Evolutionary conservation across 2,113 vertebrate species (phyloP).

Genomic region (Uropsilus gracilis): DNA sequence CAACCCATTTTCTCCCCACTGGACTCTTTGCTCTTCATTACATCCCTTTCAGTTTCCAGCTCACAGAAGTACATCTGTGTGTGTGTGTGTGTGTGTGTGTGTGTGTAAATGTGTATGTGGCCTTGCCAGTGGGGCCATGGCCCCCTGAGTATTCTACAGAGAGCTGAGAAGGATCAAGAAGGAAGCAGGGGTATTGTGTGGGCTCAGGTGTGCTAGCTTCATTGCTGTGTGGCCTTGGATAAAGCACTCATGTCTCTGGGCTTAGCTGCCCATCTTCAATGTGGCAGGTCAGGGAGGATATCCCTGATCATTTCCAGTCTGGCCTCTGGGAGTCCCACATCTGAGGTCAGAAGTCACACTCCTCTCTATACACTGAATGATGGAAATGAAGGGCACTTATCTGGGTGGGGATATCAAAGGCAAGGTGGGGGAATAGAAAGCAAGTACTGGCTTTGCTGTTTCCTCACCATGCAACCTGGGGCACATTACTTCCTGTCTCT

Average conservation of each 20-base stretch:
- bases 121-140: neutral
- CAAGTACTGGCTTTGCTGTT: neutral
- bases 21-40: slow-evolving; percentile 59
- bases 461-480: neutral
- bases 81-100: neutral
- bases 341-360: neutral
- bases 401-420: neutral
- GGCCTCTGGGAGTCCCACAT: neutral
- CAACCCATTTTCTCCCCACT: slow-evolving; percentile 66
- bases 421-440: neutral
- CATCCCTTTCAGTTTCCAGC: slow-evolving; percentile 43
- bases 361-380: neutral
- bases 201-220: neutral
- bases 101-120: neutral
- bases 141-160: neutral
- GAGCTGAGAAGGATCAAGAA: neutral
- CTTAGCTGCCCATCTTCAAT: neutral
- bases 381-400: neutral
- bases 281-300: neutral
- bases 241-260: neutral
- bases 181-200: accelerated
- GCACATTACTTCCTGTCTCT: neutral
- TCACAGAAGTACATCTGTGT: neutral
- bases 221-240: neutral
- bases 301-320: neutral